Conservation (phyloP, 23 tunicate genomes). For the Clavelina lepadiformis region DNA sequence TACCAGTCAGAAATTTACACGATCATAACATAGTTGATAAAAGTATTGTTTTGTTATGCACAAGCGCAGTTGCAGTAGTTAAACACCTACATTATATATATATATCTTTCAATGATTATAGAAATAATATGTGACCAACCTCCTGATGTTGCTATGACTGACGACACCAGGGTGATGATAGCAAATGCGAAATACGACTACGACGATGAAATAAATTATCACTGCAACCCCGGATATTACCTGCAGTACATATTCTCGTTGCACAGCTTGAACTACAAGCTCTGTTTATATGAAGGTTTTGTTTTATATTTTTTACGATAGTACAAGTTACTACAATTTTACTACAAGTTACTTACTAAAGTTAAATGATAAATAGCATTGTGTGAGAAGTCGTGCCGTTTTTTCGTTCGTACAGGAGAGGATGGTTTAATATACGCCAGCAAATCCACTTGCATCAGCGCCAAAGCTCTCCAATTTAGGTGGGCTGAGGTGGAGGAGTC, state of each 20-base stretch:
- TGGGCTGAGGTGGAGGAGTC: neutral
- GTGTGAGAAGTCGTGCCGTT: neutral
- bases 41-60: too few relatives aligned
- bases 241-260: slow-evolving; percentile 25
- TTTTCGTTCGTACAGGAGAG: neutral
- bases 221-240: slow-evolving; percentile 31
- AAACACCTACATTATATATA: too few relatives aligned
- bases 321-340: neutral
- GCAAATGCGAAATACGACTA: neutral
- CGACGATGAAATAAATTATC: slow-evolving; percentile 24
- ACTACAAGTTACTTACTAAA: too few relatives aligned
- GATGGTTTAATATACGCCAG: slow-evolving; percentile 17
- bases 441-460: slow-evolving; percentile 12
- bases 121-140: slow-evolving; percentile 21
- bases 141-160: slow-evolving; percentile 10
- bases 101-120: neutral
- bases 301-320: neutral
- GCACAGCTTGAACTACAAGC: slow-evolving; percentile 16
- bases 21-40: too few relatives aligned
- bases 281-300: slow-evolving; percentile 36
- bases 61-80: too few relatives aligned
- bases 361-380: neutral
- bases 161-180: slow-evolving; percentile 1
- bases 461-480: slow-evolving; percentile 1
- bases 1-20: too few relatives aligned